Percentiles rank a stretch among this genome's conserved stretches.
phyloP scores from a whole-genome alignment of 2,888 invertebrate genomes.

The Hofmannophila pseudospretella region DNA sequence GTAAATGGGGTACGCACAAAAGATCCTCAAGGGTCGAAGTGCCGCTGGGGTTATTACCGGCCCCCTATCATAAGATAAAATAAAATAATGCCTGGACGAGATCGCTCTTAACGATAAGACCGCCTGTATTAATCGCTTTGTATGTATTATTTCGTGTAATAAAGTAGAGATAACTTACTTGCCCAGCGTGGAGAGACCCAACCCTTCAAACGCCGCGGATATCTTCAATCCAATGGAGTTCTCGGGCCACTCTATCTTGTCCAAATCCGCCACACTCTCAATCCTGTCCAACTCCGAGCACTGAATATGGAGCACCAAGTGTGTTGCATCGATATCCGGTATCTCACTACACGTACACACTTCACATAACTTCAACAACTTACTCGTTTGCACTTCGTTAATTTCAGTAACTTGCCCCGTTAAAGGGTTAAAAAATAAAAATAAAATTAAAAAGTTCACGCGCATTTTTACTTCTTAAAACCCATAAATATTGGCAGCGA shows the following conservation, averaged over 20 bases:
- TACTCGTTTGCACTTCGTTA: too few relatives aligned
- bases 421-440: slow-evolving; percentile 41
- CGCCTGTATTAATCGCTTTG: too few relatives aligned
- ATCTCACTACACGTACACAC: slow-evolving; percentile 71
- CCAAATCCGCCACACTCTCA: slow-evolving; percentile 40
- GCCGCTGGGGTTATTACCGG: too few relatives aligned
- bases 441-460: slow-evolving; percentile 41
- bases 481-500: slow-evolving; percentile 8
- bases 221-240: slow-evolving; percentile 65
- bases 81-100: too few relatives aligned
- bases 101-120: too few relatives aligned
- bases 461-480: slow-evolving; percentile 41
- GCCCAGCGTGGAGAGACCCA: slow-evolving; percentile 58
- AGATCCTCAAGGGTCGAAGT: too few relatives aligned
- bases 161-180: too few relatives aligned
- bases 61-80: too few relatives aligned
- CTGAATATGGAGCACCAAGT: slow-evolving; percentile 64
- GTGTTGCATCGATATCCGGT: slow-evolving; percentile 52
- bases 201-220: slow-evolving; percentile 58
- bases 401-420: slow-evolving; percentile 35
- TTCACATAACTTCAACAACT: slow-evolving; percentile 54
- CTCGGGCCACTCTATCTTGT: slow-evolving; percentile 65
- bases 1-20: too few relatives aligned
- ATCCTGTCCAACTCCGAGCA: slow-evolving; percentile 50
- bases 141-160: too few relatives aligned